Evolutionary conservation across 2,113 vertebrate genomes (phyloP).

Genomic region (Dermatemys mawii): DNA sequence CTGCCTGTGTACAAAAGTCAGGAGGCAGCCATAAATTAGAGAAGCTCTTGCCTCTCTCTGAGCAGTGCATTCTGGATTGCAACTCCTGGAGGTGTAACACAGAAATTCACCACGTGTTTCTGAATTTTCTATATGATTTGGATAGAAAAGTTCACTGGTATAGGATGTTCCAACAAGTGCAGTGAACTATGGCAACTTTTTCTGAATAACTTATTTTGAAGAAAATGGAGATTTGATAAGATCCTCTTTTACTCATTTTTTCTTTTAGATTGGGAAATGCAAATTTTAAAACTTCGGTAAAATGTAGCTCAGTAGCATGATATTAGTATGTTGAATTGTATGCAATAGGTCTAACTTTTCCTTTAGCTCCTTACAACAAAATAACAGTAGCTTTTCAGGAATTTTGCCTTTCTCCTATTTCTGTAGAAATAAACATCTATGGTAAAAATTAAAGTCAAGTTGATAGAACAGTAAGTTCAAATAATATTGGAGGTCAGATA

Average conservation of each 20-base stretch:
- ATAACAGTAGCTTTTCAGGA: not conserved
- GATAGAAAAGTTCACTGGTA: not conserved
- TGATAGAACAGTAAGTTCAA: not conserved
- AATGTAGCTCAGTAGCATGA: not conserved
- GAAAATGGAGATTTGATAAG: not conserved
- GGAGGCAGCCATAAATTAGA: not conserved
- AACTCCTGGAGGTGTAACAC: not conserved
- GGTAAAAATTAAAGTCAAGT: not conserved
- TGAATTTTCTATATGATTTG: rapidly evolving
- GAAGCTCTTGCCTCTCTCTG: not conserved
- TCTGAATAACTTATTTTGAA: not conserved
- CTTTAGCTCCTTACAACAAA: rapidly evolving
- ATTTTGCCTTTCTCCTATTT: not conserved
- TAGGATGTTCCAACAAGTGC: not conserved
- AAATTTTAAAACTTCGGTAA: not conserved
- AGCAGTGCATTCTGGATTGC: not conserved
- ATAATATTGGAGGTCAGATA: not conserved
- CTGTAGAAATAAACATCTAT: rapidly evolving
- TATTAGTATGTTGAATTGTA: not conserved
- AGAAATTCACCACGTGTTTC: not conserved
- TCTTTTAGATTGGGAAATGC: not conserved
- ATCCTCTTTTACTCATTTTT: not conserved
- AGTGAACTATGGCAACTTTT: not conserved
- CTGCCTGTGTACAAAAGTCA: not conserved
- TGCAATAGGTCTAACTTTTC: not conserved